Evolutionary conservation across 2,888 invertebrate species (phyloP).

Genomic region (Bellardia bayeri): DNA sequence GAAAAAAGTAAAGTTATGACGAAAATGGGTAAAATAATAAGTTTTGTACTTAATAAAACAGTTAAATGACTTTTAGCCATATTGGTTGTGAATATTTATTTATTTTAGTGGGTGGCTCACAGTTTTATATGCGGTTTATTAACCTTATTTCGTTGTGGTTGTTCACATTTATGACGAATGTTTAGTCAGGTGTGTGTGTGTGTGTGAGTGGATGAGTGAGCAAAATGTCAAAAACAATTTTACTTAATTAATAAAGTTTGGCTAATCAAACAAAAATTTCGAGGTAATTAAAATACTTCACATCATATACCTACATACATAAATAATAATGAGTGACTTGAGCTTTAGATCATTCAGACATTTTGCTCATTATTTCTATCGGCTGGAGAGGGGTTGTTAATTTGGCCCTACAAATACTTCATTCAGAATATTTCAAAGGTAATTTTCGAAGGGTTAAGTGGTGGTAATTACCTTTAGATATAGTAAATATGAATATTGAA

Average conservation of each 20-base stretch:
- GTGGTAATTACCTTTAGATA: too few species aligned
- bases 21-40: slow-evolving; percentile 10
- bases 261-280: slow-evolving; percentile 29
- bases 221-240: slow-evolving; percentile 52
- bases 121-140: slow-evolving; percentile 34
- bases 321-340: background rate
- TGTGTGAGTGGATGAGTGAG: background rate
- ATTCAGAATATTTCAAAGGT: background rate
- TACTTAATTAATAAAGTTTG: slow-evolving; percentile 63
- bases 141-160: slow-evolving; percentile 2
- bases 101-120: slow-evolving; percentile 34
- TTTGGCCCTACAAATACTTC: background rate
- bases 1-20: slow-evolving; percentile 20
- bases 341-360: background rate
- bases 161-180: slow-evolving; percentile 12
- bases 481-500: background rate
- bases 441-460: background rate
- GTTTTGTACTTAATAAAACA: slow-evolving; percentile 53
- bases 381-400: background rate
- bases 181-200: background rate
- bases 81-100: slow-evolving; percentile 48
- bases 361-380: background rate
- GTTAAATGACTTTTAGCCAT: slow-evolving; percentile 53
- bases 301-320: slow-evolving; percentile 30
- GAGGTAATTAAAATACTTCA: slow-evolving; percentile 41